Conservation (phyloP, 2,797 vertebrate genomes). For the Neosilurus hyrtlii region DNA sequence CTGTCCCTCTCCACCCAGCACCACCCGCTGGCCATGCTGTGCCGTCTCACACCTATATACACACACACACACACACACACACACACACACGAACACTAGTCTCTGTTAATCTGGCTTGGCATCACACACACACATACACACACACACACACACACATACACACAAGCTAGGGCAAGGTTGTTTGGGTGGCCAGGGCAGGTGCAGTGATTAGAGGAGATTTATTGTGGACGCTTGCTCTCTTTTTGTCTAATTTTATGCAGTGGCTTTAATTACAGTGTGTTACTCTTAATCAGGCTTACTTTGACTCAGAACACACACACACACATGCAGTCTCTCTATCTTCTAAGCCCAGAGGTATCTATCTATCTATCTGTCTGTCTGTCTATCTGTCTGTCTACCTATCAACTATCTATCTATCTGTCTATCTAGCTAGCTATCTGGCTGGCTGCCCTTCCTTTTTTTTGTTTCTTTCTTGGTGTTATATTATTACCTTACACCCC, state of each 20-base stretch:
- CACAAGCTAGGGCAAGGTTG: constrained; percentile 46
- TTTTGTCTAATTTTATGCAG: constrained; percentile 55
- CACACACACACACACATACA: constrained; percentile 16
- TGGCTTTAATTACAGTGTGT: constrained; percentile 53
- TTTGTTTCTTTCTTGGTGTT: background rate
- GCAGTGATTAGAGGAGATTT: constrained; percentile 57
- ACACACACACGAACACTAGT: constrained; percentile 25
- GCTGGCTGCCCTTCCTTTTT: background rate
- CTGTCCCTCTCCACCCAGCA: constrained; percentile 41
- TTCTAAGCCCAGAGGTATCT: background rate
- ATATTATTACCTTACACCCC: constrained; percentile 58
- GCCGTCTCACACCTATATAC: constrained; percentile 43
- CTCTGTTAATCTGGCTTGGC: constrained; percentile 29
- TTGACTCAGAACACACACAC: background rate
- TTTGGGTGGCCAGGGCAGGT: constrained; percentile 50
- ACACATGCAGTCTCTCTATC: background rate
- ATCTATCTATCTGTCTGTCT: background rate
- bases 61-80: constrained; percentile 27
- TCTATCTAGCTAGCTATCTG: background rate
- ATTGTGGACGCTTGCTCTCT: constrained; percentile 50
- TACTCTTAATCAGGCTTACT: constrained; percentile 46
- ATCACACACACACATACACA: constrained; percentile 13
- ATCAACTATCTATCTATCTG: background rate
- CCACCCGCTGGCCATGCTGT: constrained; percentile 51
- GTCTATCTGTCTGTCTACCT: background rate